These are phyloP conservation scores for Coenonympha arcania DNA, from an alignment of 2,888 invertebrate genomes.

Conservation along the genomic window DNA sequence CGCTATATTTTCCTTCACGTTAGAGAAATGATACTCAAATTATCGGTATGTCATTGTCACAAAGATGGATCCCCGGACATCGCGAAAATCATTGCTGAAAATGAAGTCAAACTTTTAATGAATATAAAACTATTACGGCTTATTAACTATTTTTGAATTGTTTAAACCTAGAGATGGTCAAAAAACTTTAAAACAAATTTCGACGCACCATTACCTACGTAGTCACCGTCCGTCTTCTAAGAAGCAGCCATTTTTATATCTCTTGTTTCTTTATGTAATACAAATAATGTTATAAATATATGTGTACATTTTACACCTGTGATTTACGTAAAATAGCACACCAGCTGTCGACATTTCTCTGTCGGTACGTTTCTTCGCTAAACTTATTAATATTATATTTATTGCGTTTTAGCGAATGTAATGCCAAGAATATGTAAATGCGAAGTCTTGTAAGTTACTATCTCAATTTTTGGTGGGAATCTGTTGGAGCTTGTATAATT, in stretches of 20 bases:
- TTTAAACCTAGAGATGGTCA: too few relatives aligned
- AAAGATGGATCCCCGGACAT: too few relatives aligned
- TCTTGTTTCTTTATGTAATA: conserved; percentile 58
- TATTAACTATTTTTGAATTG: too few relatives aligned
- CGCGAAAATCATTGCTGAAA: too few relatives aligned
- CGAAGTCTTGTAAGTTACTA: not conserved
- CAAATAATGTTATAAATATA: too few relatives aligned
- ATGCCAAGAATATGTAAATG: not conserved
- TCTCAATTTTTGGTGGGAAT: too few relatives aligned
- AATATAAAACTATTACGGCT: too few relatives aligned
- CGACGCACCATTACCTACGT: conserved; percentile 11
- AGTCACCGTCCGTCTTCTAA: conserved; percentile 50
- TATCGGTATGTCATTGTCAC: too few relatives aligned
- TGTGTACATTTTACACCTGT: conserved; percentile 32
- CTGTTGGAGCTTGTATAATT: too few relatives aligned
- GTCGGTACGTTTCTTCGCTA: conserved; percentile 23
- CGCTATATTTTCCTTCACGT: too few relatives aligned
- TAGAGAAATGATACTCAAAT: too few relatives aligned
- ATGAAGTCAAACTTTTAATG: too few relatives aligned
- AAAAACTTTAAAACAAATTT: conserved; percentile 4
- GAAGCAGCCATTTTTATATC: conserved; percentile 55
- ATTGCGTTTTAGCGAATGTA: not conserved
- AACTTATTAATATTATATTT: conserved; percentile 23
- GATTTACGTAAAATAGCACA: conserved; percentile 47
- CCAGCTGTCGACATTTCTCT: conserved; percentile 44